Base-by-base conservation (phyloP, 2,797 vertebrate species). In the Streptopelia turtur region DNA sequence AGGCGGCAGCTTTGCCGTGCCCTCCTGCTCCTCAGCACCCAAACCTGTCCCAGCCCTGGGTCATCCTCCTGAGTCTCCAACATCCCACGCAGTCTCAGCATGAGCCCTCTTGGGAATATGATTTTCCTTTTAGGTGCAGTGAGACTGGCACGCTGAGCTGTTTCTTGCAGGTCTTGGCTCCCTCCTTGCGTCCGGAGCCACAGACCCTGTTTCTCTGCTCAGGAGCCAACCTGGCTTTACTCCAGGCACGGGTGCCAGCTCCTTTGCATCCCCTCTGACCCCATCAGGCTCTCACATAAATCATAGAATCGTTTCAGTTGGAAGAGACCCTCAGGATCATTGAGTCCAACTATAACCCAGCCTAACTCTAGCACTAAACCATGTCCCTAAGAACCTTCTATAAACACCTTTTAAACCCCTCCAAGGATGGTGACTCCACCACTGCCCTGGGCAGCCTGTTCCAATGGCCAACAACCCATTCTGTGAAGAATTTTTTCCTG, bases 21-120 rank as follows among this genome's bases (percentile, higher is more conserved):
- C 15, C 28, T 87, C 22, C 90, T 59, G 43, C n/a, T 65, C 64
- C 64, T 74, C 47, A 20, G 35, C 59, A 56, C 15, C 52, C 11
- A 6, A 82, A 76, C 8, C 57, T 88, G 52, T 80, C 45, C n/a
- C 37, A 71, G 33, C 10, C 39, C 65, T 59, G 60, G 30, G 27
- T 90, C 13, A 0, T 90, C 23, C 39, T 81, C 31, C 37, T 14
- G 60, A 56, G 43, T 66, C 59, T 68, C 45, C 70, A 37, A 1
- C 3, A 11, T 65, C 31, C 63, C 16, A 3, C 39, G 63, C 20
- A 59, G 60, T 59, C 43, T 66, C 52, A 37, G 37, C 0, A 0
- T 16, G 45, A 85, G 11, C 23, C 12, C 47, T 31, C 43, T 30
- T 49, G 11, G 30, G 39, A 87, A 24, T 79, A 27, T 22, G 8